Evolutionary conservation across 2,113 vertebrate genomes (phyloP).

Genomic region (Corvus hawaiiensis): DNA sequence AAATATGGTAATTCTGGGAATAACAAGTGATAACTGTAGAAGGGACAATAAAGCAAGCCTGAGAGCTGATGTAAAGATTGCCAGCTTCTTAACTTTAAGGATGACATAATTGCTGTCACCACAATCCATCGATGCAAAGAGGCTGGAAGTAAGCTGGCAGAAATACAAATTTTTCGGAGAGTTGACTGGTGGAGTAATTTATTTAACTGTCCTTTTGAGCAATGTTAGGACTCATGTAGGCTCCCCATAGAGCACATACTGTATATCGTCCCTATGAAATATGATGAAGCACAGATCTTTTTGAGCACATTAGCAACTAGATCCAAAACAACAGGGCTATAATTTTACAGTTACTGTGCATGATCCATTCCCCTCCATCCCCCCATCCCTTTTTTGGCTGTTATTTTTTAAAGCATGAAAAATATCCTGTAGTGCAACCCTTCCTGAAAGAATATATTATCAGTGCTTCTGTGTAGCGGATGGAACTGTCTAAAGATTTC

Average conservation of each 20-base stretch:
- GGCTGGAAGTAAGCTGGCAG: conserved; percentile 48
- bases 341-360: conserved; percentile 46
- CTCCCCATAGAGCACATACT: conserved; percentile 24
- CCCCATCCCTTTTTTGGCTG: conserved; percentile 3
- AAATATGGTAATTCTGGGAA: conserved; percentile 15
- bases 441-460: conserved; percentile 40
- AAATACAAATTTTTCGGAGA: conserved; percentile 37
- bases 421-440: neutral
- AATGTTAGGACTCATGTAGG: conserved; percentile 12
- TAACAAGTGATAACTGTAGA: conserved; percentile 48
- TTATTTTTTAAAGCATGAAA: conserved; percentile 30
- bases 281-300: conserved; percentile 48
- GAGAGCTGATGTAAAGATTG: conserved; percentile 43
- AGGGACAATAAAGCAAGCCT: conserved; percentile 36
- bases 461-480: neutral
- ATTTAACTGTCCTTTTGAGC: conserved; percentile 52
- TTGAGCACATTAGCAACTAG: conserved; percentile 48
- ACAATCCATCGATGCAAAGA: conserved; percentile 1
- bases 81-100: conserved; percentile 22
- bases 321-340: conserved; percentile 52
- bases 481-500: conserved; percentile 1
- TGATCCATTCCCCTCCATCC: neutral
- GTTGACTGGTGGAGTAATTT: conserved; percentile 54
- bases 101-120: conserved; percentile 64
- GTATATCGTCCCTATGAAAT: conserved; percentile 43